Base-by-base conservation (phyloP, 2,113 vertebrate species). In the Dolichallabes microphthalmus region DNA sequence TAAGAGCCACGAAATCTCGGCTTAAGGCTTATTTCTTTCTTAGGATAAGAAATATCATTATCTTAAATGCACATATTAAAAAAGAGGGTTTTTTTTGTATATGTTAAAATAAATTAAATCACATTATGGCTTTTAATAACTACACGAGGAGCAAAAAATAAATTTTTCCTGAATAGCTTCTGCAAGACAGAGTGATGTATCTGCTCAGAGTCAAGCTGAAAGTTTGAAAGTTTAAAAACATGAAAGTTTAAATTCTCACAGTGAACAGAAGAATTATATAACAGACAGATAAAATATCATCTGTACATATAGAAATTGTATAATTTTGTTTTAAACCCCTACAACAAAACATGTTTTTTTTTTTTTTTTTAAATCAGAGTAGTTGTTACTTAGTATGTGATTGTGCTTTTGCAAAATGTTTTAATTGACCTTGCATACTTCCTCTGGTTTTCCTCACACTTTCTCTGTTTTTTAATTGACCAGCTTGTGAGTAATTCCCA, bases 141-240 rank as follows among this genome's bases (percentile, higher is more conserved):
- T 0, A 25, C 25, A 55, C 74, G 52, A 55, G 74, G 74, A 76
- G 55, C 13, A 14, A 55, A 76, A n/a, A 55, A 30, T n/a, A 19
- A 8, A 76, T 55, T 55, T 55, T 55, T 76, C n/a, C 52, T 76
- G 22, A 75, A 50, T 75, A 75, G 71, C 45, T 75, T 74, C 12
- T 50, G 2, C 11, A 52, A 25, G 39, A 74, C 6, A 74, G 12
- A 25, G 11, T 75, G 13, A 75, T 1, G 30, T 0, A 6, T 32
- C 30, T 68, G 30, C 4, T 32, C 1, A 68, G 27, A 17, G 30
- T 35, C 66, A 30, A 25, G 35, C 35, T n/a, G n/a, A n/a, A n/a
- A n/a, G n/a, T n/a, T n/a, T n/a, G n/a, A n/a, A n/a, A n/a, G n/a
- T n/a, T n/a, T n/a, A n/a, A n/a, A n/a, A n/a, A 19, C 11, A 52